phyloP scores from a whole-genome alignment of 2,888 invertebrate species.

The Halocaridina rubra region DNA sequence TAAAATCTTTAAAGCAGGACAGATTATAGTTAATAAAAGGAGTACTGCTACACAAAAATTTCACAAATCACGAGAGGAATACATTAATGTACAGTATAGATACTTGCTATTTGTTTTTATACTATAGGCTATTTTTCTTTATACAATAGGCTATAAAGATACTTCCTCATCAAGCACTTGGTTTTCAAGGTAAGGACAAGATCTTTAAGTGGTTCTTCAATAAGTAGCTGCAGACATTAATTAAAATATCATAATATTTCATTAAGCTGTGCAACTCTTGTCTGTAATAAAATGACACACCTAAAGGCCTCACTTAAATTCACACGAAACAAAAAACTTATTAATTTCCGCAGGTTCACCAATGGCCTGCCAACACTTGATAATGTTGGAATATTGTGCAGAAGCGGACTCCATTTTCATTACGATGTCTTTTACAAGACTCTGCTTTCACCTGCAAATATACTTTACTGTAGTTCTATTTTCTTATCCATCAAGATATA shows the following conservation, averaged over 20 bases:
- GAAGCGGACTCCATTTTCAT: slow-evolving; percentile 19
- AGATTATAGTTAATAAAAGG: too few relatives aligned
- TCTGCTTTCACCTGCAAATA: too few relatives aligned
- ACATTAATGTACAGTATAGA: too few relatives aligned
- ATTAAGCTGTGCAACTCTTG: neutral
- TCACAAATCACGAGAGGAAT: neutral
- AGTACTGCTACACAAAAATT: too few relatives aligned
- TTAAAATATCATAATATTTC: neutral
- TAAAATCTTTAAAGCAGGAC: too few relatives aligned
- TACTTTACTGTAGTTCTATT: too few relatives aligned
- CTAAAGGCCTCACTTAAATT: neutral
- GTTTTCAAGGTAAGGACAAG: neutral
- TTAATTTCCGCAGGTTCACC: slow-evolving; percentile 42
- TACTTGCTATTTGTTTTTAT: too few relatives aligned
- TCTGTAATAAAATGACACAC: neutral
- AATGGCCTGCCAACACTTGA: slow-evolving; percentile 24
- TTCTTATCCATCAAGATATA: neutral
- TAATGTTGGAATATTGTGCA: slow-evolving; percentile 37
- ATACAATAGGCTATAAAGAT: too few relatives aligned
- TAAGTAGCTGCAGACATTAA: neutral
- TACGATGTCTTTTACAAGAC: too few relatives aligned
- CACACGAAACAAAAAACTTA: neutral
- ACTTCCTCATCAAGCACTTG: too few relatives aligned
- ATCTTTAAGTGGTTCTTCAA: neutral
- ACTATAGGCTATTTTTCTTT: too few relatives aligned